These are phyloP conservation scores for Aldabrachelys gigantea DNA, from an alignment of 2,113 vertebrate species.

Conservation along the genomic window DNA sequence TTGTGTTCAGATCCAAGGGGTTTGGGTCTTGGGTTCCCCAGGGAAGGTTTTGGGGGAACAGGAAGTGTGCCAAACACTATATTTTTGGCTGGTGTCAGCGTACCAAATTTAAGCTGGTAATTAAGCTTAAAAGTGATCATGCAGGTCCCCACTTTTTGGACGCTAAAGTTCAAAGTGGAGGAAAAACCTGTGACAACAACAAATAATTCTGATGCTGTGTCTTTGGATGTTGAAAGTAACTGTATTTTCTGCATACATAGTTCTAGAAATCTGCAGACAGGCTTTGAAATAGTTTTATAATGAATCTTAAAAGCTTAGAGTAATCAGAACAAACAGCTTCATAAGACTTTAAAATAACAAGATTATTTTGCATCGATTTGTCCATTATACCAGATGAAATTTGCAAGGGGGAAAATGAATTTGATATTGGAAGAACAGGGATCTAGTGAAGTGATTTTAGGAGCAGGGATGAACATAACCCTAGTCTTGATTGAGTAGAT, in stretches of 20 bases:
- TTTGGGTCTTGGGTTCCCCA: too few relatives aligned
- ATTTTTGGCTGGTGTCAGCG: too few relatives aligned
- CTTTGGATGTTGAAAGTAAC: not conserved
- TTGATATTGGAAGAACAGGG: not conserved
- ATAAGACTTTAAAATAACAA: not conserved
- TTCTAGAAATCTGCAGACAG: not conserved
- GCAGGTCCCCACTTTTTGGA: too few relatives aligned
- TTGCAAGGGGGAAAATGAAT: not conserved
- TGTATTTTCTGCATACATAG: not conserved
- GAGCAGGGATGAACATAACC: fast-evolving
- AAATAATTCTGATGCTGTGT: too few relatives aligned
- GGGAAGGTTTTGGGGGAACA: too few relatives aligned
- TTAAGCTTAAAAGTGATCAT: too few relatives aligned
- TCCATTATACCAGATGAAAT: not conserved
- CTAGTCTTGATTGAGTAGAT: fast-evolving
- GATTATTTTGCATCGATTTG: fast-evolving
- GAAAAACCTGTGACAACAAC: too few relatives aligned
- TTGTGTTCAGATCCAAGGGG: too few relatives aligned
- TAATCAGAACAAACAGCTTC: fast-evolving
- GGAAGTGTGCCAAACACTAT: too few relatives aligned
- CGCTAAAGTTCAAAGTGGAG: too few relatives aligned
- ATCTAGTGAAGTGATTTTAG: not conserved
- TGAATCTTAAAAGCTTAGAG: not conserved
- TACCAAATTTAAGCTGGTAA: too few relatives aligned
- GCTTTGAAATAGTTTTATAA: not conserved